Conservation (phyloP, 2,797 vertebrate genomes). For the Pyrocephalus nanus region DNA sequence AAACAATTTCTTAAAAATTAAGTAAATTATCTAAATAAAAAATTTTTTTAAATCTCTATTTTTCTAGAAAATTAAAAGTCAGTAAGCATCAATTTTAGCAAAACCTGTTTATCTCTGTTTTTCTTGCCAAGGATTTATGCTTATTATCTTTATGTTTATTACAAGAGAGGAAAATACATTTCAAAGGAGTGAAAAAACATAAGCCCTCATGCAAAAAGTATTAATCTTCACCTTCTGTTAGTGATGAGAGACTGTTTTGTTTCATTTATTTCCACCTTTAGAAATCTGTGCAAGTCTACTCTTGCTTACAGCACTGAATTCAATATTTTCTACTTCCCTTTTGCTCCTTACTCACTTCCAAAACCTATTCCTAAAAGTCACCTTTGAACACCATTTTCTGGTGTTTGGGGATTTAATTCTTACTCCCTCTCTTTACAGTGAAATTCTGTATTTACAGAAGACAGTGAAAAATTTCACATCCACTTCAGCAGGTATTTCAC, state of each 20-base stretch:
- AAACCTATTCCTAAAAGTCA: neutral
- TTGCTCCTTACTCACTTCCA: neutral
- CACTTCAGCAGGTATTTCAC: neutral
- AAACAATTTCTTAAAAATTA: neutral
- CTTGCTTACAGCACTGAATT: neutral
- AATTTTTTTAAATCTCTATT: neutral
- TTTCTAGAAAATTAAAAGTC: neutral
- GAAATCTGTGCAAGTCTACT: neutral
- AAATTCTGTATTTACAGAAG: neutral
- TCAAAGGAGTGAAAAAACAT: neutral
- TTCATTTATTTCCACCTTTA: slow-evolving; percentile 24
- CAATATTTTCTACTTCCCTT: neutral
- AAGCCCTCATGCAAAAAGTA: neutral
- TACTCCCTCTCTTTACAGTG: neutral
- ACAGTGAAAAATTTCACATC: neutral
- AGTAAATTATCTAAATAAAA: neutral
- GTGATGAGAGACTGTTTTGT: neutral
- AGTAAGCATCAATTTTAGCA: neutral
- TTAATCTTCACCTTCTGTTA: slow-evolving; percentile 21
- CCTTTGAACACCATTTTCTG: neutral
- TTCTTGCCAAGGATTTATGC: neutral
- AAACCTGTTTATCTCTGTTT: neutral
- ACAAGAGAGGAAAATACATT: neutral
- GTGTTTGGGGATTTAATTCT: neutral
- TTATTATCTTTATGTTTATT: neutral